Conservation (phyloP, 2,113 vertebrate genomes). For the Helogale parvula region DNA sequence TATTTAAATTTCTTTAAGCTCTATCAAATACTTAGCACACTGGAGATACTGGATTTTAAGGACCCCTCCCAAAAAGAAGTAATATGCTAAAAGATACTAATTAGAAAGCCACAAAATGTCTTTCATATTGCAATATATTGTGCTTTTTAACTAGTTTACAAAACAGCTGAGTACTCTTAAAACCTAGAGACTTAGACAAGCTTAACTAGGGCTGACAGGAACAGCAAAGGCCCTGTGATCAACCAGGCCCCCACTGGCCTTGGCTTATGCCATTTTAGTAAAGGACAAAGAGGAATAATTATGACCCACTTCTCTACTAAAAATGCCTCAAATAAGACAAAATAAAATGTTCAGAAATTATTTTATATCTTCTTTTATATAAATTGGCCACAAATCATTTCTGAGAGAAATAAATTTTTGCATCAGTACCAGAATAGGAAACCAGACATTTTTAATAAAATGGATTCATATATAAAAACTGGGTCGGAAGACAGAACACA, state of each 20-base stretch:
- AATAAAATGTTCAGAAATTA: not conserved
- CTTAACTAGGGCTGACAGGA: constrained; percentile 1
- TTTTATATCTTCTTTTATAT: constrained; percentile 28
- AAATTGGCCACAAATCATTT: not conserved
- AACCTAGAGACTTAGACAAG: not conserved
- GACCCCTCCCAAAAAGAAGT: not conserved
- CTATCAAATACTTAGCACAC: not conserved
- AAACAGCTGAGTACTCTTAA: constrained; percentile 1
- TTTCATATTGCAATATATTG: not conserved
- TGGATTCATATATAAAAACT: not conserved
- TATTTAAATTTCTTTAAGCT: not conserved
- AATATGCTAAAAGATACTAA: constrained; percentile 16
- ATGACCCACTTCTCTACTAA: not conserved
- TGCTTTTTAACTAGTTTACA: constrained; percentile 41
- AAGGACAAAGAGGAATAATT: not conserved
- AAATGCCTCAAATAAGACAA: constrained; percentile 7
- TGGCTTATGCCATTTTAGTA: not conserved
- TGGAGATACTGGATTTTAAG: not conserved
- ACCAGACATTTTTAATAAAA: constrained; percentile 29
- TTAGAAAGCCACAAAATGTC: not conserved
- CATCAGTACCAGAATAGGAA: not conserved
- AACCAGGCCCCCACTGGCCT: not conserved
- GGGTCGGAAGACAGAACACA: not conserved
- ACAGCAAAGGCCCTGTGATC: not conserved
- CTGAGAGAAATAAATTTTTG: not conserved